Evolutionary conservation across 2,797 vertebrate species (phyloP).

Genomic region (Eutrigla gurnardus): DNA sequence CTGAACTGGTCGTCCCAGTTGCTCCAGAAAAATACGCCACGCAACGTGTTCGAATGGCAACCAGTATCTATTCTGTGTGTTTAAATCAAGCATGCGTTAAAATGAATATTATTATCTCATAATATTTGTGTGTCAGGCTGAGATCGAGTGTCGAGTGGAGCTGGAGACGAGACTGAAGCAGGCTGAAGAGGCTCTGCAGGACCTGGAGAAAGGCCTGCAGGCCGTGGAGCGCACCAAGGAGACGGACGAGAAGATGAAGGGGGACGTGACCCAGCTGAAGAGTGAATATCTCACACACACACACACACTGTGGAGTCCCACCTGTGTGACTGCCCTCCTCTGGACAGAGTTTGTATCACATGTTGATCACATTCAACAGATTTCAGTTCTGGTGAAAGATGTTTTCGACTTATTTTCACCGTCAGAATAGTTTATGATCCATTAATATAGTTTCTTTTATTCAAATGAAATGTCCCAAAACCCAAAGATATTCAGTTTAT

Average conservation of each 20-base stretch:
- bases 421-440: background rate
- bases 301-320: background rate
- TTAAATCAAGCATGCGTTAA: background rate
- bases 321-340: slow-evolving; percentile 28
- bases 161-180: slow-evolving; percentile 90
- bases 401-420: background rate
- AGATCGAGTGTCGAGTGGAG: slow-evolving; percentile 92
- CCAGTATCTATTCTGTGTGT: background rate
- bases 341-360: slow-evolving; percentile 36
- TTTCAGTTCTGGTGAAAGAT: background rate
- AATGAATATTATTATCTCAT: too few species aligned
- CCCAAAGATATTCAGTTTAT: background rate
- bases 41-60: background rate
- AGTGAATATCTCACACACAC: slow-evolving; percentile 83
- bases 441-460: background rate
- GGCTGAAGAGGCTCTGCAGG: slow-evolving; percentile 91
- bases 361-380: background rate
- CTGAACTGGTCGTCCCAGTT: background rate
- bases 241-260: slow-evolving; percentile 94
- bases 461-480: background rate
- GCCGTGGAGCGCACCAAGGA: slow-evolving; percentile 90
- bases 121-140: slow-evolving; percentile 79
- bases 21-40: background rate
- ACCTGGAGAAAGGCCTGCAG: slow-evolving; percentile 92
- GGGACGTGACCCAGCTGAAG: slow-evolving; percentile 93